Conservation (phyloP, 2,113 vertebrate species). For the Urocitellus parryii region DNA sequence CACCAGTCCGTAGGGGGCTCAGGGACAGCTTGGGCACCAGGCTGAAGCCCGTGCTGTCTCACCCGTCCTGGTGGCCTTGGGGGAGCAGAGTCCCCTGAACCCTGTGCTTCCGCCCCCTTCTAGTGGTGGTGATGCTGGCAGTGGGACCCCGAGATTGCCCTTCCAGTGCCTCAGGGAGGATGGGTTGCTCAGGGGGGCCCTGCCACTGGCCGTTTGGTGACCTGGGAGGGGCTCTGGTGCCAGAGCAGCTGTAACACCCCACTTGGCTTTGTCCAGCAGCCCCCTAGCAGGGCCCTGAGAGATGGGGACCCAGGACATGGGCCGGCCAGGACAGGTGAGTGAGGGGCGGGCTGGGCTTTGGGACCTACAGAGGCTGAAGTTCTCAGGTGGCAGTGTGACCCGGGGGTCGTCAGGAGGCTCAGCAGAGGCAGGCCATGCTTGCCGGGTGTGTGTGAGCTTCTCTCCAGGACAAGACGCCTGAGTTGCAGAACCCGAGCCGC, state of each 20-base stretch:
- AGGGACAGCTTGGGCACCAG: not conserved
- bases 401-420: not conserved
- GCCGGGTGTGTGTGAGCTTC: not conserved
- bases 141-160: not conserved
- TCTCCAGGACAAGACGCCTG: not conserved
- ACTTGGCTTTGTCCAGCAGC: not conserved
- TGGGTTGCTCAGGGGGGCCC: not conserved
- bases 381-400: not conserved
- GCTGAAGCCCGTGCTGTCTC: fast-evolving
- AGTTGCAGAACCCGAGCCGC: no score
- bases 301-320: not conserved
- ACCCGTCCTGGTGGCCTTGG: not conserved
- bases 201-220: not conserved
- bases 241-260: not conserved
- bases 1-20: no score
- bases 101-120: fast-evolving
- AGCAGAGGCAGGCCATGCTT: not conserved
- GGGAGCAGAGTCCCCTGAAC: not conserved
- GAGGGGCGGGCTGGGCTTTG: not conserved
- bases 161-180: not conserved
- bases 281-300: not conserved
- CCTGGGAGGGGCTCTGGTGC: not conserved
- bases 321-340: not conserved
- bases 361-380: not conserved
- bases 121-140: not conserved